Evolutionary conservation across 1,140 invertebrate genomes (phyloP), one percentile per base, ranked within the genome.

Genomic region (Atta cephalotes): DNA sequence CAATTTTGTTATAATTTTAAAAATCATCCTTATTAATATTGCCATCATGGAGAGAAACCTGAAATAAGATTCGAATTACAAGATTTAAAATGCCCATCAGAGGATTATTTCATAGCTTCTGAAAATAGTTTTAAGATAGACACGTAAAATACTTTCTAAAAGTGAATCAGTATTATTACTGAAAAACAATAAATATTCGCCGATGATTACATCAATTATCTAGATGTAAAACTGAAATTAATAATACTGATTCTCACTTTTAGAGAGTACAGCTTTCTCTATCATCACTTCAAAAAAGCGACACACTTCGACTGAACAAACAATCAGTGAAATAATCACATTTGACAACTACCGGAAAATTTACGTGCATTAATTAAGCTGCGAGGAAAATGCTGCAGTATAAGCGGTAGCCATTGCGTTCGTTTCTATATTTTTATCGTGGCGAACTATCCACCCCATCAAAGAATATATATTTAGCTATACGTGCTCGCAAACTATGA

Each of bases 201-300:
- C 31, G 31, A 35, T 35, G 31, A 35, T 35, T 6, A 35, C 31
- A 7, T 35, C 31, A 35, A 0, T 35, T 35, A 35, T 4, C 31
- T 35, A 35, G 6, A 35, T 35, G 5, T 35, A 35, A 35, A 6
- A 35, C 31, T 35, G 31, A 35, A 35, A 6, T 35, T 39, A 39
- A 39, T 39, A 39, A 39, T 39, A 39, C 35, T 39, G 6, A 39
- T 39, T 39, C 35, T 39, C 6, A 35, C 35, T 39, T 39, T 39
- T 39, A 39, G 35, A 39, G 35, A 49, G 3, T 12, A 81, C 31
- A 39, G 16, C 79, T 81, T 81, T 81, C 79, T 81, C 65, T 58
- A 65, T 58, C 35, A 70, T 81, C 49, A 39, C 31, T 39, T 53
- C 14, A 71, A 31, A 51, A 70, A 81, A 71, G 79, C 21, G 79